phyloP scores from a whole-genome alignment of 23 tunicate genomes.

The Styela plicata region DNA sequence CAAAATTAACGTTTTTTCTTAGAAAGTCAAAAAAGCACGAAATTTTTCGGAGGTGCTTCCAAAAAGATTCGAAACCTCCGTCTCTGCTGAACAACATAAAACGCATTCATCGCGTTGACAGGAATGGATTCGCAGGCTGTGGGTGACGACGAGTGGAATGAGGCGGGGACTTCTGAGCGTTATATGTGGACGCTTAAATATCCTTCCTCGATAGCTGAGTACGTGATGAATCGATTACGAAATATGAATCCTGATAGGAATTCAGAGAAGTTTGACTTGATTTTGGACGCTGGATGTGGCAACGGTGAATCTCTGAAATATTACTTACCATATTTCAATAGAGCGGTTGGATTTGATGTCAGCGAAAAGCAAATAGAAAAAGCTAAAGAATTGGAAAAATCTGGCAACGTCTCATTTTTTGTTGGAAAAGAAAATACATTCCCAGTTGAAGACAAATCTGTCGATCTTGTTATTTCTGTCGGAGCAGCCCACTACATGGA shows the following conservation, averaged over 20 bases:
- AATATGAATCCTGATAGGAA: too few species aligned
- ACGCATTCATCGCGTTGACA: too few species aligned
- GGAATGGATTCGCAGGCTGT: too few species aligned
- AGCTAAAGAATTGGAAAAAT: not conserved
- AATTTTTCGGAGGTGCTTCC: too few species aligned
- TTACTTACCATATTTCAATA: not conserved
- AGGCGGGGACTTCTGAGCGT: too few species aligned
- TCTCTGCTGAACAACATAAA: too few species aligned
- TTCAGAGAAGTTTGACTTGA: not conserved
- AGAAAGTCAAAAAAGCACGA: too few species aligned
- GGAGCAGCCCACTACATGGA: not conserved
- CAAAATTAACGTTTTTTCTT: too few species aligned
- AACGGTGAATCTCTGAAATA: not conserved
- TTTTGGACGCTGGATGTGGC: slow-evolving; percentile 9
- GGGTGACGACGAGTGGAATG: too few species aligned
- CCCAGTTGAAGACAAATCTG: not conserved
- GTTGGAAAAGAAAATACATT: not conserved
- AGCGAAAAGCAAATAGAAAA: not conserved
- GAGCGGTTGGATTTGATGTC: not conserved
- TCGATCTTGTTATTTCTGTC: not conserved
- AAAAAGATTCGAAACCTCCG: too few species aligned
- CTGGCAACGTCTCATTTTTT: not conserved
- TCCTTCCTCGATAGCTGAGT: not conserved
- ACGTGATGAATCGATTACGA: not conserved
- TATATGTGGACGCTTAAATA: too few species aligned